Percentiles rank a stretch among this genome's conserved stretches.
These are phyloP conservation scores for Eristalis tenax DNA, from an alignment of 2,888 invertebrate genomes.

Conservation along the genomic window DNA sequence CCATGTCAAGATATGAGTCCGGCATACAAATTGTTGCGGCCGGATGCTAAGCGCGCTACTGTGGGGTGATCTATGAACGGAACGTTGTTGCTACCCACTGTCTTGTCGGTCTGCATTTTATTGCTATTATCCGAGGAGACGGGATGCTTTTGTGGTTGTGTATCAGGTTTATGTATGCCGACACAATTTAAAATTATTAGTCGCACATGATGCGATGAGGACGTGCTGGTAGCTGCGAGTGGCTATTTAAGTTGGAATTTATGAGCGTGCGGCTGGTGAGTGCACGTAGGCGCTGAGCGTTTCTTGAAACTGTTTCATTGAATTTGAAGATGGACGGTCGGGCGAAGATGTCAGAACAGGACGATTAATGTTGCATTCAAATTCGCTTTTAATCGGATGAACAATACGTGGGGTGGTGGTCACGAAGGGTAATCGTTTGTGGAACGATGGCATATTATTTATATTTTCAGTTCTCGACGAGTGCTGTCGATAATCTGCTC, in stretches of 20 bases:
- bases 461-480: no score
- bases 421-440: background rate
- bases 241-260: conserved; percentile 54
- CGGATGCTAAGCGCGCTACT: conserved; percentile 36
- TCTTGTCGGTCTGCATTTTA: conserved; percentile 20
- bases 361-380: conserved; percentile 7
- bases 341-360: conserved; percentile 1
- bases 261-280: conserved; percentile 32
- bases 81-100: conserved; percentile 36
- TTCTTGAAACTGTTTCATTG: conserved; percentile 52
- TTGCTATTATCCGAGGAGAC: conserved; percentile 26
- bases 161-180: no score
- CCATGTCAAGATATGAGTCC: conserved; percentile 68
- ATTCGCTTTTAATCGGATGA: conserved; percentile 15
- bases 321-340: conserved; percentile 52
- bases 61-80: conserved; percentile 48
- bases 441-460: background rate
- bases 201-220: conserved; percentile 36
- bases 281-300: conserved; percentile 3
- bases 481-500: no score
- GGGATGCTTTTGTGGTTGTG: conserved; percentile 22
- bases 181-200: conserved; percentile 62
- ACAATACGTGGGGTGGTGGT: conserved; percentile 5
- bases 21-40: conserved; percentile 64
- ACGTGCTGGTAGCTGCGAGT: conserved; percentile 12